Evolutionary conservation across 2,888 invertebrate species (phyloP), one percentile per base, ranked within the genome.

Genomic region (Dilophus febrilis): DNA sequence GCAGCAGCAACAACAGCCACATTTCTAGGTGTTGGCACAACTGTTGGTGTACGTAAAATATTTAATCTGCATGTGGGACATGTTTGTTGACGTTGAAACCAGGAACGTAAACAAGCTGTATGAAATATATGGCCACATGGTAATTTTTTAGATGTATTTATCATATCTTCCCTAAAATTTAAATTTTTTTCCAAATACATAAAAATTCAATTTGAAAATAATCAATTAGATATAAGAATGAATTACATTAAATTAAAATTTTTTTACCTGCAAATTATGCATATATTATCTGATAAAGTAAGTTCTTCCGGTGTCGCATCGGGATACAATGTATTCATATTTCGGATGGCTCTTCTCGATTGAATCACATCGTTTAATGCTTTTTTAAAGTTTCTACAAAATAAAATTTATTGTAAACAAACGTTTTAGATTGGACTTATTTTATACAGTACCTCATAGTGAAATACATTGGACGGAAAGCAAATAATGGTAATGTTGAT

Each of bases 71-170:
- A 99, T 4, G 98, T 99, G 2, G 98, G 98, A 57, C 98, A 99
- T 4, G 98, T 98, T 66, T 99, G 98, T 60, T 99, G 98, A 8
- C 98, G 76, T 66, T 98, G 98, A 67, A 99, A 99, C 98, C 98
- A 99, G 30, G 94, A 91, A 37, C 97, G 77, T 40, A 98, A 70
- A 63, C 98, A 98, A 40, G 87, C 84, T 35, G 94, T 87, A 65
- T 99, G 98, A 70, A 99, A 98, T 54, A 99, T 97, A 63, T 99
- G 98, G 60, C 92, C 92, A 66, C 98, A 99, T 1, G 98, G 97
- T 47, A 99, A 65, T 58, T 95, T 97, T 65, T 99, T 98, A 31
- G 94, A 83, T 38, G 75, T 78, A 46, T 70, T 65, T 4, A 71
- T 59, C 75, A 76, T 76, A 52, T 75, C 75, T 51, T 76, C 75